Base-by-base conservation (phyloP, 2,888 invertebrate genomes). In the Protophormia terraenovae region DNA sequence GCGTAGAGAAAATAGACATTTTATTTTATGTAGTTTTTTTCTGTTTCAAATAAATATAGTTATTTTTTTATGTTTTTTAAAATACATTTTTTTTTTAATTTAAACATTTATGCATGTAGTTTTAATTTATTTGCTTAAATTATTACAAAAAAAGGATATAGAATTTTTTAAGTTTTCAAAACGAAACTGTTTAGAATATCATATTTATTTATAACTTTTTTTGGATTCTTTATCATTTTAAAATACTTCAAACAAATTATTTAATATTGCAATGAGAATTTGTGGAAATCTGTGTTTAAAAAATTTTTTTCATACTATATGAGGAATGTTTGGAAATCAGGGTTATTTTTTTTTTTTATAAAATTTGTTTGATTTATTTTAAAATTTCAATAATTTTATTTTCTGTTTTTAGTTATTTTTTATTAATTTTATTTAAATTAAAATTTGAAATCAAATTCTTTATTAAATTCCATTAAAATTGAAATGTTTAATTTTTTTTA, bases 1-100 rank as follows among this genome's bases (percentile, higher is more conserved):
- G 76, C 83, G 80, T 83, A 86, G 62, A 86, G 83, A 83, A 86
- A 86, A 86, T 86, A 86, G 80, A 80, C 29, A 53, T 76, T 85
- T 72, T 77, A 19, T 50, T 27, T 71, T 45, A 53, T 62, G 82
- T 69, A 67, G 75, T 41, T 24, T 50, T 53, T 32, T 22, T 53
- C 29, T 41, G 29, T 67, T 58, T 66, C 67, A 16, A 67, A 69
- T 66, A 67, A 83, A 69, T 71, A 66, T 75, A 75, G 41, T 53
- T 72, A 71, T 64, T 71, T 72, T 41, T 76, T 27, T 10, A 58
- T 62, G 12, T 60, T 75, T 60, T 50, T 62, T 72, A 24, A 38
- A 58, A 64, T 73, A 77, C 22, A 66, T 27, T 32, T 47, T 79
- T 71, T 69, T 79, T 35, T 71, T 64, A 60, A 53, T 67, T 53